Conservation (phyloP, 2,113 vertebrate genomes). For the Nyctereutes procyonoides region DNA sequence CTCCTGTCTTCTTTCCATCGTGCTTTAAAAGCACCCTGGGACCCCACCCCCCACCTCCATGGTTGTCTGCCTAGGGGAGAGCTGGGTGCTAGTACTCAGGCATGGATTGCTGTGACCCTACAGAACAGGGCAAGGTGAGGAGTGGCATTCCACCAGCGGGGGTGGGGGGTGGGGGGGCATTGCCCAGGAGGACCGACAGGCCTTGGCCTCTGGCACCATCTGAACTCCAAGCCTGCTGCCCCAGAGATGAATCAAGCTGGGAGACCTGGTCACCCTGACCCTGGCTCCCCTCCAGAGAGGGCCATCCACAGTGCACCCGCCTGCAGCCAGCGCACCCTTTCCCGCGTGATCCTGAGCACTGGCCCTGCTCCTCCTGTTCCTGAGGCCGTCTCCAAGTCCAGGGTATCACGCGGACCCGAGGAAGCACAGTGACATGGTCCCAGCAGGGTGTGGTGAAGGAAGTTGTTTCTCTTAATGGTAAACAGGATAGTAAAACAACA, state of each 20-base stretch:
- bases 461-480: conserved; percentile 73
- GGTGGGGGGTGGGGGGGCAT: not conserved
- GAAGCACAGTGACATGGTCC: conserved; percentile 44
- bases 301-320: not conserved
- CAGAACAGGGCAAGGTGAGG: not conserved
- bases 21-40: not conserved
- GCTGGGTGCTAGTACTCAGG: not conserved
- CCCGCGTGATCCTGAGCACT: not conserved
- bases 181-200: not conserved
- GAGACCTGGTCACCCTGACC: not conserved
- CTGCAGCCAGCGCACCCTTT: not conserved
- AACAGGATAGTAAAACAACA: conserved; percentile 77
- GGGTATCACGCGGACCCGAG: not conserved
- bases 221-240: not conserved
- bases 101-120: not conserved
- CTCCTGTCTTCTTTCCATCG: not conserved
- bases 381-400: not conserved
- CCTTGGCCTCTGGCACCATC: not conserved
- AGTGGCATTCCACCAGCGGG: not conserved
- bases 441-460: conserved; percentile 72
- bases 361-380: not conserved
- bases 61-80: not conserved
- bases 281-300: not conserved
- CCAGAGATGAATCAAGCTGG: not conserved
- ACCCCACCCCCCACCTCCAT: accelerated